A percentile compares a stretch with the other conserved stretches of the same genome.
Conservation (phyloP, 1,140 invertebrate genomes). For the Nebria ingens region DNA sequence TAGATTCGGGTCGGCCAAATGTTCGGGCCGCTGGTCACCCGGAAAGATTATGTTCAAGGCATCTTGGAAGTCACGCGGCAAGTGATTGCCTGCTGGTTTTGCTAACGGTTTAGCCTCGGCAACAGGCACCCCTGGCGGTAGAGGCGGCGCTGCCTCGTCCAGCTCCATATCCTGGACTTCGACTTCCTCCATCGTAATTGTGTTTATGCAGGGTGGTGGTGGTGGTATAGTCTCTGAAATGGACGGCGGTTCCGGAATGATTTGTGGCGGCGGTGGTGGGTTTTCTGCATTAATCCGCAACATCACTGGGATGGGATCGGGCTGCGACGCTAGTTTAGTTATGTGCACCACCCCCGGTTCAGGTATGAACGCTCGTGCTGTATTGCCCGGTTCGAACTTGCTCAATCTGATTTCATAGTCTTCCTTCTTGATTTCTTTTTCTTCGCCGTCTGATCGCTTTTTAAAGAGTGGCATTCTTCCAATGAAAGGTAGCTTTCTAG, state of each 20-base stretch:
- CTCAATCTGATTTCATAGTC: conserved; percentile 30
- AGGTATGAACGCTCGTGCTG: conserved; percentile 31
- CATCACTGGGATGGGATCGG: conserved; percentile 16
- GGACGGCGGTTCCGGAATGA: conserved; percentile 19
- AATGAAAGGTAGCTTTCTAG: conserved; percentile 56
- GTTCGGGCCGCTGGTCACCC: conserved; percentile 20
- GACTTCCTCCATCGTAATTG: conserved; percentile 15
- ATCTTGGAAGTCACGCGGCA: conserved; percentile 56
- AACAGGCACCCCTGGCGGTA: conserved; percentile 19
- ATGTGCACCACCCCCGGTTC: conserved; percentile 43
- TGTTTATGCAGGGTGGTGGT: conserved; percentile 19
- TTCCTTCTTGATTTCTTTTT: conserved; percentile 23
- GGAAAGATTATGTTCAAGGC: conserved; percentile 63
- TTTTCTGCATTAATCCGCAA: conserved; percentile 16
- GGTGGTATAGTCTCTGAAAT: conserved; percentile 25
- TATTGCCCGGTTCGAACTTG: conserved; percentile 30
- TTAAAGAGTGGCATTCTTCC: conserved; percentile 58
- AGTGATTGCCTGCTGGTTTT: conserved; percentile 23
- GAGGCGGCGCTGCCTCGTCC: conserved; percentile 19
- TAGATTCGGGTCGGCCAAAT: conserved; percentile 21
- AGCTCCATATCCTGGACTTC: conserved; percentile 6
- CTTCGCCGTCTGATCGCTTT: conserved; percentile 38
- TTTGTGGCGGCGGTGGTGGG: conserved; percentile 32
- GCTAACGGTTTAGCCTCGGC: conserved; percentile 17
- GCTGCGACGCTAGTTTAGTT: conserved; percentile 40